Base-by-base conservation (phyloP, 2,797 vertebrate genomes). In the Loris lydekkerianus region DNA sequence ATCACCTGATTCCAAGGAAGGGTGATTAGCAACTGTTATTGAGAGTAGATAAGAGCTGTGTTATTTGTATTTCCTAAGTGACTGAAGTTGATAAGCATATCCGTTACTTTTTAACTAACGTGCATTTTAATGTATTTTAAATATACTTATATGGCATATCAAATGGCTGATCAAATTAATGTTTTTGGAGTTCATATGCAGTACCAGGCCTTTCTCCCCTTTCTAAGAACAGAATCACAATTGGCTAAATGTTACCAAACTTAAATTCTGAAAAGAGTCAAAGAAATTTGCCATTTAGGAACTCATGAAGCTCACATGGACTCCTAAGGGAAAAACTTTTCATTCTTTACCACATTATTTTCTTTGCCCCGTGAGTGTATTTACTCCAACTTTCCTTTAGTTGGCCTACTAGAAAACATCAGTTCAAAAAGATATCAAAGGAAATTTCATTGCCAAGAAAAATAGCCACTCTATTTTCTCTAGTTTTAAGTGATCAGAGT, bases 231-330 rank as follows among this genome's bases (percentile, higher is more conserved):
- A 93, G 27, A 77, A 81, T n/a, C 8, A 11, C 18, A 92, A 90
- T 9, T 87, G 53, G 14, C 40, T 91, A 89, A 90, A 85, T 23
- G 82, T 80, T 86, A 82, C 56, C 29, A 89, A 89, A 94, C 23
- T 82, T 46, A 96, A 89, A 94, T 94, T 10, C 40, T 83, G 40
- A 95, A 95, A 90, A 91, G 81, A 89, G 21, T 83, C 7, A 29
- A 91, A 77, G 23, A 80, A 76, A 14, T 2, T 49, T 91, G 65
- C 11, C 37, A 80, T 63, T 73, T 86, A 56, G 34, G 49, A 91
- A 67, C 17, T 37, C n/a, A 70, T 43, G 56, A 89, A 34, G 11
- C 43, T 76, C 27, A 94, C 69, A 69, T 65, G 20, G 18, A 89
- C 53, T 83, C 14, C 86, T 69, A 72, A 18, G 31, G 10, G 34